phyloP scores from a whole-genome alignment of 2,888 invertebrate genomes.

The Mamestra brassicae region DNA sequence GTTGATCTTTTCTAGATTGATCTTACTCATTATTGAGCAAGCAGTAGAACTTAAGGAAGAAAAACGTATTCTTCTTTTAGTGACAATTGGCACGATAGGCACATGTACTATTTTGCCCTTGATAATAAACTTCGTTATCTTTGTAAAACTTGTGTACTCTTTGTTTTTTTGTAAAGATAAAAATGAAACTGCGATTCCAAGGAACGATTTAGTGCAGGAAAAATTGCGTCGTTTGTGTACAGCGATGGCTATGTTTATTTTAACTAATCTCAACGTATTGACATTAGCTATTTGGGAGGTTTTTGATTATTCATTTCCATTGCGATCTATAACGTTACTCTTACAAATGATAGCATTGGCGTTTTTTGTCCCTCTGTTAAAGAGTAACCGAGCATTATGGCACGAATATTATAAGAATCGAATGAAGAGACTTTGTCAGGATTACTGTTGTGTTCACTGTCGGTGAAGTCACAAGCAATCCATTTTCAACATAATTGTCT shows the following conservation, averaged over 20 bases:
- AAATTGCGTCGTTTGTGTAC: slow-evolving; percentile 10
- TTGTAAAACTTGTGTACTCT: not conserved
- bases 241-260: slow-evolving; percentile 23
- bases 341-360: slow-evolving; percentile 10
- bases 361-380: not conserved
- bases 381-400: no score
- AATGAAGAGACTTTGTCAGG: no score
- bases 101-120: slow-evolving; percentile 1
- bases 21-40: not conserved
- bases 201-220: not conserved
- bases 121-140: slow-evolving; percentile 18
- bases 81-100: not conserved
- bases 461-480: no score
- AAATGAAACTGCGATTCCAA: not conserved
- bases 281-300: slow-evolving; percentile 26
- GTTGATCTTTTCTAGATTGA: not conserved
- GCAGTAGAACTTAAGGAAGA: not conserved
- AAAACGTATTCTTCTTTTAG: not conserved
- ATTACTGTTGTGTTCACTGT: no score
- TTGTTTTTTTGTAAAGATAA: not conserved
- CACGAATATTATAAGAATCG: no score
- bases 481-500: no score
- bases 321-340: slow-evolving; percentile 8
- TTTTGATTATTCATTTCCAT: slow-evolving; percentile 4
- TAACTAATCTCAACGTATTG: slow-evolving; percentile 19